Evolutionary conservation across 2,113 vertebrate genomes (phyloP).

Genomic region (Parus major): DNA sequence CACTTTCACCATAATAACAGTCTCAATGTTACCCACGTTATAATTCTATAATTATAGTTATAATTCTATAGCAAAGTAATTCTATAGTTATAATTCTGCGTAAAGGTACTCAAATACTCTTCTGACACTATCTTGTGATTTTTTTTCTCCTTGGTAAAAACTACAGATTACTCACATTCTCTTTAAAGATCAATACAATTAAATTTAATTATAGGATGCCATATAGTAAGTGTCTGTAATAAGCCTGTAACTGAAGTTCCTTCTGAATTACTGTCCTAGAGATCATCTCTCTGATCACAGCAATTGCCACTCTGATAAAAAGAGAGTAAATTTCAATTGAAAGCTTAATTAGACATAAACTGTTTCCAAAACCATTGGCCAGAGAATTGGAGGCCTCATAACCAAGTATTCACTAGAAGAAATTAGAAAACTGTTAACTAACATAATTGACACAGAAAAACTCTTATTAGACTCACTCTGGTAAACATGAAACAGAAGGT

Average conservation of each 20-base stretch:
- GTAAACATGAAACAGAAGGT: neutral
- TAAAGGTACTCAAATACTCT: neutral
- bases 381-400: neutral
- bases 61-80: too few relatives aligned
- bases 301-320: neutral
- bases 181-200: neutral
- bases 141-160: neutral
- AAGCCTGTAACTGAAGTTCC: neutral
- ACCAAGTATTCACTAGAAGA: neutral
- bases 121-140: neutral
- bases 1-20: neutral
- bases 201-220: neutral
- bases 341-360: neutral
- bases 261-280: neutral
- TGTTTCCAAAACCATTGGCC: neutral
- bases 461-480: neutral
- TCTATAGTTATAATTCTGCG: neutral
- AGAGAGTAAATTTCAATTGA: neutral
- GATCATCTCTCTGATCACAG: neutral
- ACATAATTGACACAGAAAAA: neutral
- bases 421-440: neutral
- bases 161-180: neutral
- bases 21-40: neutral
- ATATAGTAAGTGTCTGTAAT: neutral
- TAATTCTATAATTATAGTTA: too few relatives aligned